A percentile compares a stretch with the other conserved stretches of the same genome.
These are phyloP conservation scores for Aromia moschata DNA, from an alignment of 2,888 invertebrate species.

Conservation along the genomic window DNA sequence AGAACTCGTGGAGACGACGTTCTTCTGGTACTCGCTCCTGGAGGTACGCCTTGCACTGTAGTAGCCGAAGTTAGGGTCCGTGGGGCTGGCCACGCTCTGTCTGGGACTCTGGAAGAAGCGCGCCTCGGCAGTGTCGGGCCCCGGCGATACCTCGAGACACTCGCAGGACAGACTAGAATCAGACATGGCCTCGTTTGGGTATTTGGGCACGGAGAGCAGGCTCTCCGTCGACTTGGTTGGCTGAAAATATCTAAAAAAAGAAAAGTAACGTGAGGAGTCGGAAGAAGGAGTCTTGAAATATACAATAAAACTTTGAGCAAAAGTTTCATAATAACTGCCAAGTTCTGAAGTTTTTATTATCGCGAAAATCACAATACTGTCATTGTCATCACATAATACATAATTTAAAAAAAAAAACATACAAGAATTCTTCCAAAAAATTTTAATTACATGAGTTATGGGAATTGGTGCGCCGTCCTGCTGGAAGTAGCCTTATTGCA, in stretches of 20 bases:
- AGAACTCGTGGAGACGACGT: conserved; percentile 70
- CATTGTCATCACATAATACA: too few relatives aligned
- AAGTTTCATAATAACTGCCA: too few relatives aligned
- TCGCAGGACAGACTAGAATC: conserved; percentile 79
- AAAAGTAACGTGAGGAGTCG: neutral
- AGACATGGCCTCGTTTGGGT: conserved; percentile 70
- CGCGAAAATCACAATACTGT: too few relatives aligned
- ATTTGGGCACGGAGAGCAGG: conserved; percentile 74
- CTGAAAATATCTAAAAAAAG: conserved; percentile 63
- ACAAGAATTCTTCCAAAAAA: too few relatives aligned
- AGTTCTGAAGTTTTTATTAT: too few relatives aligned
- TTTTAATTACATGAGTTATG: too few relatives aligned
- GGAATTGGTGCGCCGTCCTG: too few relatives aligned
- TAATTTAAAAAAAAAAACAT: too few relatives aligned
- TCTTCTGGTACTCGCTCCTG: conserved; percentile 65
- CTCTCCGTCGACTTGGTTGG: conserved; percentile 86
- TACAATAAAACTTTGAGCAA: too few relatives aligned
- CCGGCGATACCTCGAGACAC: conserved; percentile 66
- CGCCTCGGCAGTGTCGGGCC: conserved; percentile 51
- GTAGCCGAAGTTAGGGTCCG: conserved; percentile 62
- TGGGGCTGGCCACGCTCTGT: conserved; percentile 59
- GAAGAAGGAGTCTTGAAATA: too few relatives aligned
- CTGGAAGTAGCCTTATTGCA: too few relatives aligned
- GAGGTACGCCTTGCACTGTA: conserved; percentile 62
- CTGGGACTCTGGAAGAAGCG: conserved; percentile 60